Conservation (phyloP, 2,888 invertebrate species). For the Aproaerema taeniolella region DNA sequence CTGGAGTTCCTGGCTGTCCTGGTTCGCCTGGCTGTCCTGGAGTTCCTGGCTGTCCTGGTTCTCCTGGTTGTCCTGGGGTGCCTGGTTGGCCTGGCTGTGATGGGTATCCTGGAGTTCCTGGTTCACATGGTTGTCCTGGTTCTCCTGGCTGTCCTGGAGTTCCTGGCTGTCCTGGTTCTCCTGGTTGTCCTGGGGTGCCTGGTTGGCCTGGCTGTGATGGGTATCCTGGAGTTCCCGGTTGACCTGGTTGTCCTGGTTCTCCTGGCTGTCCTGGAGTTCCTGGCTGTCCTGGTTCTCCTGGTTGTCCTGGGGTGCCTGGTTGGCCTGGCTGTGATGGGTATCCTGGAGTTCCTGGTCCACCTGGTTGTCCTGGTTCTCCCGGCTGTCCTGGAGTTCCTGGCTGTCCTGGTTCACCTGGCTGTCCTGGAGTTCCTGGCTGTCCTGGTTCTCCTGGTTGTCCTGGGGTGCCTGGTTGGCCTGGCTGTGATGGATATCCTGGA, state of each 20-base stretch:
- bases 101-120: neutral
- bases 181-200: neutral
- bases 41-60: no score
- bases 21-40: neutral
- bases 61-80: neutral
- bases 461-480: neutral
- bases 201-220: constrained; percentile 1
- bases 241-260: neutral
- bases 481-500: neutral
- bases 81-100: neutral
- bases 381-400: neutral
- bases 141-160: neutral
- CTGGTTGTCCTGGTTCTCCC: neutral
- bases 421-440: neutral
- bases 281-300: neutral
- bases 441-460: neutral
- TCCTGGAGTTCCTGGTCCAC: no score
- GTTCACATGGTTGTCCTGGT: neutral
- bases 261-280: neutral
- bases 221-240: no score
- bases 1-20: neutral
- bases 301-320: neutral
- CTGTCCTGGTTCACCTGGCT: neutral
- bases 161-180: neutral
- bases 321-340: neutral